These are phyloP conservation scores for Oceanites oceanicus DNA, from an alignment of 2,113 vertebrate genomes.

Conservation along the genomic window DNA sequence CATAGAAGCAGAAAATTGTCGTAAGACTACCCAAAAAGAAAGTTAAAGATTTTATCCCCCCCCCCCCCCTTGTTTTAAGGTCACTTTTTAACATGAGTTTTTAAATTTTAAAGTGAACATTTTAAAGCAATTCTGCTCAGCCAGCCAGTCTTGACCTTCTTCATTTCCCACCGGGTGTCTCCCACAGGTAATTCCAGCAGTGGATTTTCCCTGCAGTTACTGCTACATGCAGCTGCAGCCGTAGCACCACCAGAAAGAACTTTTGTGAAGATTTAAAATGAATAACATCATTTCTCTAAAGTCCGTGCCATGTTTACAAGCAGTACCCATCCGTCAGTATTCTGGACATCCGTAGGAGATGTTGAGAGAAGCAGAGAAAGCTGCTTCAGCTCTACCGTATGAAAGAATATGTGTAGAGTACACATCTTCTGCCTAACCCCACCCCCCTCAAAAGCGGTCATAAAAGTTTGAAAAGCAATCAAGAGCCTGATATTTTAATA, in stretches of 20 bases:
- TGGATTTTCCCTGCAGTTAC: neutral
- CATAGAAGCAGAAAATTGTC: neutral
- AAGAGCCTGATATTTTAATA: neutral
- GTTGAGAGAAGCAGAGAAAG: neutral
- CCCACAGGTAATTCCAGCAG: neutral
- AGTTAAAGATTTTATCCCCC: neutral
- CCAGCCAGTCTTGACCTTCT: neutral
- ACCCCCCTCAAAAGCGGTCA: neutral
- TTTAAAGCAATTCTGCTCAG: neutral
- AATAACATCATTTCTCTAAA: neutral
- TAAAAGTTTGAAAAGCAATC: neutral
- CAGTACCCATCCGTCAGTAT: neutral
- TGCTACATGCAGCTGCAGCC: neutral
- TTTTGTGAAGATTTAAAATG: neutral
- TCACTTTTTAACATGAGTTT: neutral
- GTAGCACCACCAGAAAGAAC: neutral
- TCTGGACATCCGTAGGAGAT: neutral
- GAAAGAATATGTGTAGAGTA: accelerated
- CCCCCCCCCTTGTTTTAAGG: neutral
- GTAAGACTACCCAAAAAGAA: neutral
- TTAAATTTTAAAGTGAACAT: neutral
- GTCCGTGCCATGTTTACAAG: neutral
- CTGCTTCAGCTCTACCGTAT: neutral
- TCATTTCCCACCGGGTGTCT: neutral
- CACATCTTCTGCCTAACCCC: neutral